Evolutionary conservation across 2,797 vertebrate species (phyloP), one percentile per base, ranked within the genome.

Genomic region (Poecilia picta): DNA sequence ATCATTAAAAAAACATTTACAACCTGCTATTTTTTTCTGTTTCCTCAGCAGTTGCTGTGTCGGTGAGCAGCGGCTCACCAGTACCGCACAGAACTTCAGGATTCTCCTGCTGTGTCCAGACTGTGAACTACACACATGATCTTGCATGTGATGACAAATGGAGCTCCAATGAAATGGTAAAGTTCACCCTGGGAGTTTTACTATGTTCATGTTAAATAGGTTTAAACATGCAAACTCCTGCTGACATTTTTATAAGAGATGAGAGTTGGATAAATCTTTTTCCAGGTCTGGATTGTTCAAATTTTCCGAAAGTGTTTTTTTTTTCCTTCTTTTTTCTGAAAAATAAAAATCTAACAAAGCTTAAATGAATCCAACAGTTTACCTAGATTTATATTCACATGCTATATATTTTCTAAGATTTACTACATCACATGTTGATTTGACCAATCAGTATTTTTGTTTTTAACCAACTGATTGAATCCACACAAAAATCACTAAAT

Each of bases 81-180:
- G 55, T 77, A 2, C 83, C 16, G 25, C 3, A 2, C 20, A 76
- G 0, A 8, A 33, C 0, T 0, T 4, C 25, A 3, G 0, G 4
- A 10, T 83, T 31, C 3, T 3, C 28, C 49, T 88, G 89, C 53
- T 85, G 86, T 2, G 16, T 47, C 25, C 15, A 20, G 1, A 18
- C 2, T 1, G 31, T 1, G 0, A 10, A 15, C 0, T 0, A 81
- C 0, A 0, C 0, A 0, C 73, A 73, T 0, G 2, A 74, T 5
- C 15, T 2, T 1, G 0, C 1, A 0, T 91, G 91, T 77, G 82
- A 82, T 0, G 79, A 80, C 31, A 41, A 0, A 0, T 94, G 87
- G 89, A 75, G 0, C 5, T 2, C 1, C 13, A 3, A 57, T 0
- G 13, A 20, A 2, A 39, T 0, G 51, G 94, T 95, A 84, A 84